phyloP scores from a whole-genome alignment of 2,888 invertebrate genomes.

The Mesorhabditis belari region DNA sequence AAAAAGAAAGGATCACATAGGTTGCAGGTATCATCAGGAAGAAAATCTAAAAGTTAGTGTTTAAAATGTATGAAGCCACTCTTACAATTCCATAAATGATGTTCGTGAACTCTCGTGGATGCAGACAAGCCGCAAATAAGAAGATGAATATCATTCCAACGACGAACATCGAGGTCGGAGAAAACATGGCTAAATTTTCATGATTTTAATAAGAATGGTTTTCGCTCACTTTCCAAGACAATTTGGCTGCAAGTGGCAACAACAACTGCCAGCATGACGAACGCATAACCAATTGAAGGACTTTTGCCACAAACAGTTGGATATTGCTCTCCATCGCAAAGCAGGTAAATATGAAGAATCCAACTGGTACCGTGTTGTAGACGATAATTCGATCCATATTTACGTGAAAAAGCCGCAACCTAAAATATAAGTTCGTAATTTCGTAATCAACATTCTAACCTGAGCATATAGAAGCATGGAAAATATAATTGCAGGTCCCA shows the following conservation, averaged over 20 bases:
- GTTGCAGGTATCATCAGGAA: conserved; percentile 87
- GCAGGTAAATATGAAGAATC: conserved; percentile 43
- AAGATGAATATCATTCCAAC: conserved; percentile 67
- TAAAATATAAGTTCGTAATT: background rate
- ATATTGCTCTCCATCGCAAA: conserved; percentile 45
- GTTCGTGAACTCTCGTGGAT: conserved; percentile 62
- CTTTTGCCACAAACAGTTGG: conserved; percentile 61
- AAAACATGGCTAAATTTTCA: conserved; percentile 63
- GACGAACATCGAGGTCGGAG: conserved; percentile 78
- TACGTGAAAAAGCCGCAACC: conserved; percentile 46
- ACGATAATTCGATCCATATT: conserved; percentile 35
- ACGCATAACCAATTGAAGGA: conserved; percentile 71
- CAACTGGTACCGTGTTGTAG: conserved; percentile 44
- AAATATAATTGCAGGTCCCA: conserved; percentile 53
- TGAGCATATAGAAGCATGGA: conserved; percentile 52
- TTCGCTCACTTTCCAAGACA: conserved; percentile 42
- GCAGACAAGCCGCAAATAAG: conserved; percentile 62
- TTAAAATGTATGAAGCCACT: background rate
- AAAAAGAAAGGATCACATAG: conserved; percentile 84
- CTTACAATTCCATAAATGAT: conserved; percentile 53
- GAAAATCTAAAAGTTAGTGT: conserved; percentile 61
- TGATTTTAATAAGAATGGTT: too few species aligned
- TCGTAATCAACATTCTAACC: conserved; percentile 19
- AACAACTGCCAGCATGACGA: conserved; percentile 80
- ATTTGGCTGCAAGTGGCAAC: conserved; percentile 55